Percentiles rank a stretch among this genome's conserved stretches.
phyloP scores from a whole-genome alignment of 2,797 vertebrate genomes.

The Cetoscarus ocellatus region DNA sequence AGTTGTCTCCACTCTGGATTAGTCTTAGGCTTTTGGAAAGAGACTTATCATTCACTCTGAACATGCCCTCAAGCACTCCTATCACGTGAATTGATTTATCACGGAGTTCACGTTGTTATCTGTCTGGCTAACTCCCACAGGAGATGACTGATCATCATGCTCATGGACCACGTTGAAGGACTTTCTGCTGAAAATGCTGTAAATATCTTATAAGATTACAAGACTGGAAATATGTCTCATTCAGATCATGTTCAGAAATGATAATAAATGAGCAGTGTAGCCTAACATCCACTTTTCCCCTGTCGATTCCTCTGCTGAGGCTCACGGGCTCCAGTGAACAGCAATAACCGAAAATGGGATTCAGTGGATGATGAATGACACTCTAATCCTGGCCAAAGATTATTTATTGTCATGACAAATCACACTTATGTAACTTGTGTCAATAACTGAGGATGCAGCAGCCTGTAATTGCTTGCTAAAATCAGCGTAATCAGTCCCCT shows the following conservation, averaged over 20 bases:
- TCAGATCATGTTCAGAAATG: conserved; percentile 1
- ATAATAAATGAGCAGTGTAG: background rate
- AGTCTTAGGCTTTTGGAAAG: background rate
- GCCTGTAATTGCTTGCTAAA: conserved; percentile 24
- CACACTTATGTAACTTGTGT: conserved; percentile 15
- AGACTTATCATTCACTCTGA: conserved; percentile 18
- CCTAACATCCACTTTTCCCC: background rate
- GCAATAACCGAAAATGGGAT: background rate
- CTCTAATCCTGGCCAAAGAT: conserved; percentile 5
- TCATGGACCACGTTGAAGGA: conserved; percentile 4
- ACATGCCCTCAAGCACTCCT: conserved; percentile 3
- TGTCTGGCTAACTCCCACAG: conserved; percentile 17
- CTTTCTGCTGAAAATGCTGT: conserved; percentile 17
- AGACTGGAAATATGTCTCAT: conserved; percentile 21
- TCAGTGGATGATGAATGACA: conserved; percentile 17
- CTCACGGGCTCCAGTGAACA: background rate
- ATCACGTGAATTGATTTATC: conserved; percentile 44
- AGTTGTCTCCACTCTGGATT: conserved; percentile 12
- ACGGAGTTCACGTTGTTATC: conserved; percentile 36
- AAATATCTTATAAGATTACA: conserved; percentile 29
- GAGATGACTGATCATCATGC: conserved; percentile 34
- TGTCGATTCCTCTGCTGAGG: background rate
- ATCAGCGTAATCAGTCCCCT: conserved; percentile 28
- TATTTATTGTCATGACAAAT: conserved; percentile 24
- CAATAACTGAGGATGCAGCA: conserved; percentile 16